Percentiles rank a stretch among this genome's conserved stretches.
Evolutionary conservation across 2,888 invertebrate genomes (phyloP).

Genomic region (Siphlonurus alternatus): DNA sequence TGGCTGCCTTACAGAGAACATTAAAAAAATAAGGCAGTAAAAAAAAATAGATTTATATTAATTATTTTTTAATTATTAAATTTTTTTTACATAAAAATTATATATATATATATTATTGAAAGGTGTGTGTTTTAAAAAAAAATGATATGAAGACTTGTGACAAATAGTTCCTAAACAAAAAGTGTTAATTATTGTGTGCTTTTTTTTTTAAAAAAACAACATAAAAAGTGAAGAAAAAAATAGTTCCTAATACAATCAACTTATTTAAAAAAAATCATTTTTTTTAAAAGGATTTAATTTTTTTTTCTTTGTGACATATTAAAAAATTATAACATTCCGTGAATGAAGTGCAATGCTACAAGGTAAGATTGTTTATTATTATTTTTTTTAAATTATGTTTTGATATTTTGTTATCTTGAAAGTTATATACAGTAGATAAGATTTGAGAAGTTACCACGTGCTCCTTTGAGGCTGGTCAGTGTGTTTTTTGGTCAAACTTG

Average conservation of each 20-base stretch:
- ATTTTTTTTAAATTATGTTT: too few species aligned
- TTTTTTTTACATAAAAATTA: background rate
- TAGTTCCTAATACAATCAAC: background rate
- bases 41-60: background rate
- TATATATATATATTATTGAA: background rate
- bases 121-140: background rate
- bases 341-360: background rate
- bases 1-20: background rate
- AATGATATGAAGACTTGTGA: background rate
- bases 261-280: background rate
- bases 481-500: background rate
- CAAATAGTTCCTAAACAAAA: background rate
- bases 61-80: background rate
- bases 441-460: background rate
- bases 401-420: too few species aligned
- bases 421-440: background rate
- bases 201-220: background rate
- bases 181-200: background rate
- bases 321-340: background rate
- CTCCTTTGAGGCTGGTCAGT: too few species aligned
- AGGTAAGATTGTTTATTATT: background rate
- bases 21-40: background rate
- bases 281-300: background rate
- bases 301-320: background rate
- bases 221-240: background rate